phyloP scores from a whole-genome alignment of 2,888 invertebrate genomes.

The Drosophila longiperda region DNA sequence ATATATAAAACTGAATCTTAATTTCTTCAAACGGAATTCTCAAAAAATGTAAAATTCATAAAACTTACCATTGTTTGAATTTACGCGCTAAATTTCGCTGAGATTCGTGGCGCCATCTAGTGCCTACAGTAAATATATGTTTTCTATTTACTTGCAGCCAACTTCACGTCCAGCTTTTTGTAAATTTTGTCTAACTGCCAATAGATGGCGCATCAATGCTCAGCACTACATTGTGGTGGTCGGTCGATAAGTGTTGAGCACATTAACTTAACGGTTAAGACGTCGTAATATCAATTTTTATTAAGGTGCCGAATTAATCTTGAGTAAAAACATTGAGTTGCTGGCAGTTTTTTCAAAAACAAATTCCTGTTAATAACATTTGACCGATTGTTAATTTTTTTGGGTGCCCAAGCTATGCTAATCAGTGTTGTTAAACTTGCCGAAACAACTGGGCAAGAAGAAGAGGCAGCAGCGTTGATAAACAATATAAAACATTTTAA shows the following conservation, averaged over 20 bases:
- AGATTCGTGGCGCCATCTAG: not conserved
- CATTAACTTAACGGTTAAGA: not conserved
- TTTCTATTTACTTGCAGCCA: not conserved
- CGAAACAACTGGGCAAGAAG: not conserved
- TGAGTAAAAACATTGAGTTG: conserved; percentile 9
- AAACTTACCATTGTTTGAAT: not conserved
- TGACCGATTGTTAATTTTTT: not conserved
- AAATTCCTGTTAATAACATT: not conserved
- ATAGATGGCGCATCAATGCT: conserved; percentile 21
- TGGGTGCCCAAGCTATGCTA: conserved; percentile 12
- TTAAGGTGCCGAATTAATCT: not conserved
- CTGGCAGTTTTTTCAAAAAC: too few relatives aligned
- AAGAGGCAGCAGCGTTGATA: conserved; percentile 27
- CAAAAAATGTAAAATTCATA: not conserved
- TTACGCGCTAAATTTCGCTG: rapidly evolving
- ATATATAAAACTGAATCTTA: not conserved
- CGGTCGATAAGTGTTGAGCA: not conserved
- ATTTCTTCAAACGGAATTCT: not conserved
- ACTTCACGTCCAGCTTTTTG: not conserved
- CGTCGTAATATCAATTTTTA: not conserved
- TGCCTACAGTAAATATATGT: rapidly evolving
- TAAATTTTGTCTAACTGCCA: not conserved
- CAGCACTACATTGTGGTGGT: not conserved
- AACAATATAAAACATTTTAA: conserved; percentile 34
- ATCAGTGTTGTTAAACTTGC: conserved; percentile 9